Conservation (phyloP, 2,113 vertebrate genomes). For the Perognathus longimembris region DNA sequence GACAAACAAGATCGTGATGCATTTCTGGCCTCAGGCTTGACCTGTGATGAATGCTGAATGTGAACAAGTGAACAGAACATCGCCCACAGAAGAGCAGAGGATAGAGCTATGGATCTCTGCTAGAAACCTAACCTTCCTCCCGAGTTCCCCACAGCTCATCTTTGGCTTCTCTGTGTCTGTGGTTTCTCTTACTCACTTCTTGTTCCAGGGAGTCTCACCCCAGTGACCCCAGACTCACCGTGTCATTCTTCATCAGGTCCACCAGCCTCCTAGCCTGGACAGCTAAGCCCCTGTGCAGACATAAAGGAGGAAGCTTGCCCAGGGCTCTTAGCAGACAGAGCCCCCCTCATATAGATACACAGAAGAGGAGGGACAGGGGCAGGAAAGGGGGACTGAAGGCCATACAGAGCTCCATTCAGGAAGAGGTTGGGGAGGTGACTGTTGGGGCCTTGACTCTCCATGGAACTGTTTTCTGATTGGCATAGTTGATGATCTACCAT, state of each 20-base stretch:
- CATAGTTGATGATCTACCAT: not conserved
- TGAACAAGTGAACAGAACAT: not conserved
- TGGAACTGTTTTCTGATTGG: not conserved
- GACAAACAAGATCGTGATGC: not conserved
- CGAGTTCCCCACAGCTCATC: fast-evolving
- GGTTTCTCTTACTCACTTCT: not conserved
- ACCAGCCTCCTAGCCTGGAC: slow-evolving; percentile 82
- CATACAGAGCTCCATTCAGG: not conserved
- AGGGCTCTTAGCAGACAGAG: not conserved
- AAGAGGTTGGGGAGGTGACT: not conserved
- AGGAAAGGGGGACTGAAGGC: not conserved
- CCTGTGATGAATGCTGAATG: not conserved
- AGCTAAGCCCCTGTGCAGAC: slow-evolving; percentile 79
- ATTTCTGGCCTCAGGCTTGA: not conserved
- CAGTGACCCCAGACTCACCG: slow-evolving; percentile 77
- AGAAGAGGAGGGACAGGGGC: no score
- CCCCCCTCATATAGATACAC: fast-evolving
- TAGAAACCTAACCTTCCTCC: not conserved
- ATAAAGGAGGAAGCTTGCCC: slow-evolving; percentile 27
- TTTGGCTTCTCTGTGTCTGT: not conserved
- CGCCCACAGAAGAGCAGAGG: not conserved
- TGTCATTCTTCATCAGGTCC: slow-evolving; percentile 81
- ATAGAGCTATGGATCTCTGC: not conserved
- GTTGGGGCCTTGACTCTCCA: not conserved
- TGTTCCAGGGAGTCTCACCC: not conserved